phyloP scores from a whole-genome alignment of 1,140 invertebrate genomes.

The Rhopalosiphum padi region DNA sequence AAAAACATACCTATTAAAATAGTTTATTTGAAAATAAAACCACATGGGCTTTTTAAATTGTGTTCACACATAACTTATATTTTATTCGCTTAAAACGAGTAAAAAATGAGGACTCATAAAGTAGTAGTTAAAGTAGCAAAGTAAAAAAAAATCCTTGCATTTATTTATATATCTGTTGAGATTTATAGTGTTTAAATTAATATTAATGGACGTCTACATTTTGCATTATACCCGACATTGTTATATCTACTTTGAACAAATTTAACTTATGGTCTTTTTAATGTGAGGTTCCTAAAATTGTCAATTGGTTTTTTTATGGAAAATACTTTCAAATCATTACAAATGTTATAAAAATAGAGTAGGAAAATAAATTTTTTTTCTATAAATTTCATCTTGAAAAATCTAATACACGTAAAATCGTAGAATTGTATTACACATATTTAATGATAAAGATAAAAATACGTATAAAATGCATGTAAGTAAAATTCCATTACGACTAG shows the following conservation, averaged over 20 bases:
- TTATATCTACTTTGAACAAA: not conserved
- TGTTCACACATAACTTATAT: not conserved
- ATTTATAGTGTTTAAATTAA: constrained; percentile 35
- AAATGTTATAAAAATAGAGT: too few relatives aligned
- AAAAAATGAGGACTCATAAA: not conserved
- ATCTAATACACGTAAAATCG: not conserved
- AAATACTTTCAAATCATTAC: not conserved
- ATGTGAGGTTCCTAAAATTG: not conserved
- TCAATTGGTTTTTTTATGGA: not conserved
- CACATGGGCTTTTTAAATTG: not conserved
- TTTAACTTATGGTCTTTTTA: not conserved
- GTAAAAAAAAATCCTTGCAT: not conserved
- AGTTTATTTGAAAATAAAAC: not conserved
- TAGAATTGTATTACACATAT: not conserved
- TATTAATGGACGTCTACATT: not conserved
- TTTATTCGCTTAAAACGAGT: not conserved
- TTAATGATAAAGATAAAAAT: not conserved
- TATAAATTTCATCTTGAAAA: not conserved
- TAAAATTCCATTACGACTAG: not conserved
- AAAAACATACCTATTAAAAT: not conserved
- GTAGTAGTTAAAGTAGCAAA: not conserved
- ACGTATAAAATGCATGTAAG: too few relatives aligned
- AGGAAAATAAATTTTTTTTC: not conserved
- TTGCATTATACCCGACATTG: not conserved
- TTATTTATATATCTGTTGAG: not conserved